Evolutionary conservation across 2,113 vertebrate genomes (phyloP), one percentile per base, ranked within the genome.

Genomic region (Crotophaga sulcirostris): DNA sequence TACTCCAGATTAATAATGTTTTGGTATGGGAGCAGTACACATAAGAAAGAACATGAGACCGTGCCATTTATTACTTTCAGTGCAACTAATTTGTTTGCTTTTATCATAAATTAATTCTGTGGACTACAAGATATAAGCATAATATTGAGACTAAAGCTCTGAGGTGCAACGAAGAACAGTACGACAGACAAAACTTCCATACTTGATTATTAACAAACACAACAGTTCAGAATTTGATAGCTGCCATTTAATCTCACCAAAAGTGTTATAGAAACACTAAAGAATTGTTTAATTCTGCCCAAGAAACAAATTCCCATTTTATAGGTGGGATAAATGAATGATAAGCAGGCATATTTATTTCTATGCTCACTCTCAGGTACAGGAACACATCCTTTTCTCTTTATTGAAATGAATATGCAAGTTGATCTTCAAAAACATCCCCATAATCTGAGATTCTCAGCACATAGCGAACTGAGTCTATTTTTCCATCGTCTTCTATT

Each of bases 1-100:
- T 36, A 63, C 16, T 56, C 10, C 29, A 24, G 31, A 36, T 70
- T 63, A 45, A 58, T 58, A 70, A 17, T 51, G 24, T 21, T 84
- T 16, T 2, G 0, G 21, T 38, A 54, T 1, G 4, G 68, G 31
- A 69, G 26, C 16, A 14, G 18, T 10, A 45, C 44, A 63, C 6
- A 10, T 36, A 44, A 56, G 42, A 55, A 68, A 79, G 34, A 52
- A 28, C 21, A 55, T 4, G 11, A 86, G 47, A 38, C 17, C 17
- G 36, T 20, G n/a, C 4, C 31, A 62, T 58, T 80, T 64, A 85
- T 45, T 52, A 74, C 33, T 88, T 79, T 73, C n/a, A 70, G 38
- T 62, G 36, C 3, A 49, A 67, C n/a, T 73, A 28, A 69, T 62
- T 82, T 77, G 16, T 67, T 55, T 20, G 23, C 21, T 84, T 47